Conservation (phyloP, 2,797 vertebrate genomes). For the Ctenopoma kingsleyae region DNA sequence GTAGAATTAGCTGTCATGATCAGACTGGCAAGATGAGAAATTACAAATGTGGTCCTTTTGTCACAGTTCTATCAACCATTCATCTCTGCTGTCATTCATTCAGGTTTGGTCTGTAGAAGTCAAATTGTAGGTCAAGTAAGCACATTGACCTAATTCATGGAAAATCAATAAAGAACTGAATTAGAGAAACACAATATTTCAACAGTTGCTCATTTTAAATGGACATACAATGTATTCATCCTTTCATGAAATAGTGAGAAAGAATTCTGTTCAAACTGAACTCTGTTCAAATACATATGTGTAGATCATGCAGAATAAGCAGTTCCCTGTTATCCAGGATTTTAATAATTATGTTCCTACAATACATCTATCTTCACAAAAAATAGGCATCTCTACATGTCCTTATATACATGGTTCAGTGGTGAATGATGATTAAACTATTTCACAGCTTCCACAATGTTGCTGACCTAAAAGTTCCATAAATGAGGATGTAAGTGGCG, state of each 20-base stretch:
- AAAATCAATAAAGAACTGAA: slow-evolving; percentile 1
- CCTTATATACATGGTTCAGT: background rate
- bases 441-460: background rate
- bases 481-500: background rate
- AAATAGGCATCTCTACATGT: background rate
- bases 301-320: too few species aligned
- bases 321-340: background rate
- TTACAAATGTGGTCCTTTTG: background rate
- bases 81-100: background rate
- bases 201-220: background rate
- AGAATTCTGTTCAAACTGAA: too few species aligned
- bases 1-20: background rate
- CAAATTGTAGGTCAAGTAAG: slow-evolving; percentile 9
- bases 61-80: background rate
- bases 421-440: too few species aligned
- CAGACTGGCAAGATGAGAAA: slow-evolving; percentile 2
- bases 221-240: background rate
- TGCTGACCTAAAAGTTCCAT: background rate
- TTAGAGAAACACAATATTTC: background rate
- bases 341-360: background rate
- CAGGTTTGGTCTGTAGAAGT: slow-evolving; percentile 1
- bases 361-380: background rate
- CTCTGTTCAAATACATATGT: too few species aligned
- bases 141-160: slow-evolving; percentile 9
- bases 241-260: background rate